Evolutionary conservation across 1,140 invertebrate species (phyloP), one percentile per base, ranked within the genome.

Genomic region (Aethina tumida): DNA sequence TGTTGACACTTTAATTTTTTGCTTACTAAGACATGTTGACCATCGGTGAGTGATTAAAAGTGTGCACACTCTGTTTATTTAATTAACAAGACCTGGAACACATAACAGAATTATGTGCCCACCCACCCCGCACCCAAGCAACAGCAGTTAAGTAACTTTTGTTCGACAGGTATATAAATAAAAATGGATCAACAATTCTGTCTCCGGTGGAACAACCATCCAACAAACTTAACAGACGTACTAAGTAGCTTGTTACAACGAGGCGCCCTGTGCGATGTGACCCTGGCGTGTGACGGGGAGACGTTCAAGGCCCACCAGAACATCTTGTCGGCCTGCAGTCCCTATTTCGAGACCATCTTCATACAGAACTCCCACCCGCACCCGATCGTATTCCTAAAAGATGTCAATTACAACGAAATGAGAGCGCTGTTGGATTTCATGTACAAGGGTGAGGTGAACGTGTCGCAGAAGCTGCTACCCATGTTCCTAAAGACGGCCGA

Each of bases 131-230:
- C n/a, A n/a, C n/a, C 22, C 7, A 7, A 24, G 22, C 22, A 24
- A n/a, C n/a, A 24, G 7, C 7, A 7, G 22, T 7, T n/a, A 24
- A 13, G 19, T 12, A 3, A 21, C 6, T n/a, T n/a, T n/a, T n/a
- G n/a, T n/a, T n/a, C n/a, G n/a, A 49, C 46, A 56, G 49, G 47
- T 47, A 44, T 47, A 19, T 46, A 58, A 62, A 68, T 37, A 17
- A 78, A 70, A 69, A 86, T 87, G 81, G 84, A 89, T 73, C 87
- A 90, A 76, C 86, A 91, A 74, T 93, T 89, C 71, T 90, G 86
- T 69, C 77, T 93, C 60, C 79, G 85, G 64, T 93, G 88, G 88
- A 90, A 90, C 74, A 92, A 92, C 70, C 87, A 91, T 71, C 84
- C 81, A 59, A 78, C 73, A 63, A 90, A 90, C 69, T 71, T 91